Percentiles rank a stretch among this genome's conserved stretches.
Conservation (phyloP, 2,888 invertebrate species). For the Phanerotoma sp. region DNA sequence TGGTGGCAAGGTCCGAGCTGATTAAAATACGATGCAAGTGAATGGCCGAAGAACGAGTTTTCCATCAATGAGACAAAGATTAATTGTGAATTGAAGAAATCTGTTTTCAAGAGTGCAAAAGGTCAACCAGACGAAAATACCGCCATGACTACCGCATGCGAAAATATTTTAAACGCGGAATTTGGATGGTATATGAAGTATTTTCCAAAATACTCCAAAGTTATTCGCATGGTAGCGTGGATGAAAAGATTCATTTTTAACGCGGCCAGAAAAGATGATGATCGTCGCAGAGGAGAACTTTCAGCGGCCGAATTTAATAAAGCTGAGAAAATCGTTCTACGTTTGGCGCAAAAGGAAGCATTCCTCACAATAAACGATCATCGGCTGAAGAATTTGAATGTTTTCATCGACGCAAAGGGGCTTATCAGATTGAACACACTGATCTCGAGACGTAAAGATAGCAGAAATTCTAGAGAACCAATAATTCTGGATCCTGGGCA, state of each 20-base stretch:
- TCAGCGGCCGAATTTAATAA: conserved; percentile 22
- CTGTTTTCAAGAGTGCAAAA: conserved; percentile 1
- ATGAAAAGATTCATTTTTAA: conserved; percentile 20
- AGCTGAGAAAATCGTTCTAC: conserved; percentile 24
- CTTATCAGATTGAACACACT: conserved; percentile 32
- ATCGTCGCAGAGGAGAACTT: conserved; percentile 18
- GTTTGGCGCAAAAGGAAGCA: conserved; percentile 19
- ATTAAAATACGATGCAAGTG: conserved; percentile 31
- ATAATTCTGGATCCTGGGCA: conserved; percentile 38
- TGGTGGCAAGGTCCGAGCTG: conserved; percentile 48
- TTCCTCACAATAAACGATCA: conserved; percentile 22
- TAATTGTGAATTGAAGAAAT: conserved; percentile 27
- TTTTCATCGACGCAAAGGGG: conserved; percentile 27
- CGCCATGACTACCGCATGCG: neutral
- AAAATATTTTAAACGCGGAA: neutral
- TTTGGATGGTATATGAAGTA: conserved; percentile 6
- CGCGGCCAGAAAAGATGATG: conserved; percentile 16
- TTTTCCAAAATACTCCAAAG: conserved; percentile 29
- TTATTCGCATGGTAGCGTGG: conserved; percentile 35
- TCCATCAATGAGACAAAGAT: conserved; percentile 15
- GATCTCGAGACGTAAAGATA: conserved; percentile 28
- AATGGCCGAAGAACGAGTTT: conserved; percentile 32
- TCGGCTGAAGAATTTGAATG: conserved; percentile 13
- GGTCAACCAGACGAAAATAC: no score
- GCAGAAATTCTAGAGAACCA: conserved; percentile 34